phyloP scores from a whole-genome alignment of 2,888 invertebrate species.

The Oeneis ivallda region DNA sequence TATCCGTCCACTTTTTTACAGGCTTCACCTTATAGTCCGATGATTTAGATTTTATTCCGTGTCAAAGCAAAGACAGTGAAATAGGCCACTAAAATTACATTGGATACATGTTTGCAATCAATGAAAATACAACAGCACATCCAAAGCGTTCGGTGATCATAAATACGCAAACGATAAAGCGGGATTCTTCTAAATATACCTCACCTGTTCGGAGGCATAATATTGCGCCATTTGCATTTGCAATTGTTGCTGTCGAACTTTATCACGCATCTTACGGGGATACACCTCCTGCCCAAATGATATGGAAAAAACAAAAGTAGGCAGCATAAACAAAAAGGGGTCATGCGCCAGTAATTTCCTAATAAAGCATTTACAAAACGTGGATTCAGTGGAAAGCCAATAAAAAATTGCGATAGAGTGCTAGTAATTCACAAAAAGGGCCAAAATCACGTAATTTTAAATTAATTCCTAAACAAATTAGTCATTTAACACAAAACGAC shows the following conservation, averaged over 20 bases:
- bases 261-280: slow-evolving; percentile 91
- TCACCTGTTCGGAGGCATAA: slow-evolving; percentile 80
- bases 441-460: slow-evolving; percentile 50
- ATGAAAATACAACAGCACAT: slow-evolving; percentile 76
- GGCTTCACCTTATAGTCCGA: background rate
- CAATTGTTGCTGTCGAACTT: slow-evolving; percentile 86
- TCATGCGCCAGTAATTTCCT: slow-evolving; percentile 71
- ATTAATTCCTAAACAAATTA: slow-evolving; percentile 55
- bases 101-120: slow-evolving; percentile 45
- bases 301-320: slow-evolving; percentile 81
- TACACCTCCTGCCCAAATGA: slow-evolving; percentile 87
- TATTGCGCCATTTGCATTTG: slow-evolving; percentile 82
- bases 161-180: slow-evolving; percentile 60
- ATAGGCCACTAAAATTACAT: slow-evolving; percentile 59
- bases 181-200: slow-evolving; percentile 73
- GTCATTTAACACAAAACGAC: slow-evolving; percentile 61
- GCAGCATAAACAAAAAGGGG: slow-evolving; percentile 79
- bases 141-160: slow-evolving; percentile 72
- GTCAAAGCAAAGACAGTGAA: slow-evolving; percentile 54
- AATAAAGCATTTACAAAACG: slow-evolving; percentile 60
- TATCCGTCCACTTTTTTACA: background rate
- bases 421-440: slow-evolving; percentile 53
- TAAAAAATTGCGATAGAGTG: slow-evolving; percentile 55
- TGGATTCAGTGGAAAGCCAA: slow-evolving; percentile 49
- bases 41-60: background rate